Base-by-base conservation (phyloP, 2,113 vertebrate genomes). In the Anoplopoma fimbria region DNA sequence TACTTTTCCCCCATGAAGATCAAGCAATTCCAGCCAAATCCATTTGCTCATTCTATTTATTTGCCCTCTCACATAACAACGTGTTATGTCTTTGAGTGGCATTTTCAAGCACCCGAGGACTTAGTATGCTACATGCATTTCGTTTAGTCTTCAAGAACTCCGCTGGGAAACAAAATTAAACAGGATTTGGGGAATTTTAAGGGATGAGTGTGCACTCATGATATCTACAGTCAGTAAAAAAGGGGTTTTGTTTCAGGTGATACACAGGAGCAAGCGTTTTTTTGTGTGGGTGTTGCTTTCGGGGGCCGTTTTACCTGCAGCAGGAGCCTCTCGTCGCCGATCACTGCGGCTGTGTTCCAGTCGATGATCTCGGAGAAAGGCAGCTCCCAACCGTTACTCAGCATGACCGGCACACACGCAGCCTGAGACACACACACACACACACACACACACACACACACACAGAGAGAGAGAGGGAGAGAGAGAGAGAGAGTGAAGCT, bases 381-480 rank as follows among this genome's bases (percentile, higher is more conserved):
- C 78, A 95, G 94, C 93, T 95, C 94, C 95, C 95, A 95, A 62
- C 95, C 95, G 75, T 95, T 95, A 85, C 95, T 95, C 88, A 95
- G 94, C 94, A 95, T 95, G 81, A 95, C 95, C 0, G 95, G 94
- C 65, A 95, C 94, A 81, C 95, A 95, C 0, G 95, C 95, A 33
- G 94, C 95, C 95, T 95, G 71, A 45, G 14, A 76, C 4, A 75
- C n/a, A 88, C 77, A 84, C 69, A 74, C 31, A 86, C 49, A 85
- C 73, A 87, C 55, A 89, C 63, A 95, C 94, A 82, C 95, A 95
- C 0, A 94, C 95, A 31, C 93, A 74, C 6, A 78, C n/a, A 88
- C 79, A 83, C 69, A n/a, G n/a, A n/a, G n/a, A n/a, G n/a, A n/a
- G n/a, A n/a, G 45, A 89, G 42, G 15, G 42, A 45, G 15, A 45